Percentiles rank a stretch among this genome's conserved stretches.
These are phyloP conservation scores for Rhopalosiphum nymphaeae DNA, from an alignment of 2,888 invertebrate genomes.

Conservation along the genomic window DNA sequence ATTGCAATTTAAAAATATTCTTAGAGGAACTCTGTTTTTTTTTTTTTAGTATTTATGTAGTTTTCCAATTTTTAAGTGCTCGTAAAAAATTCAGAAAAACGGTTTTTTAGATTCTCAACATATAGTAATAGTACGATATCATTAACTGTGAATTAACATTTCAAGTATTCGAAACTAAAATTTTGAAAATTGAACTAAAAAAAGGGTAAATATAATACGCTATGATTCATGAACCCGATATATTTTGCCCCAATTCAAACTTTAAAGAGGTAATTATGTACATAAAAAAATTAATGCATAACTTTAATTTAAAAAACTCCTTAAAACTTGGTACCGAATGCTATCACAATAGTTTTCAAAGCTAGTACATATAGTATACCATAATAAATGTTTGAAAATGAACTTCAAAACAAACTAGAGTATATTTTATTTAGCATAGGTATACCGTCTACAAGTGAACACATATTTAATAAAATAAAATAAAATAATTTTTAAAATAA, in stretches of 20 bases:
- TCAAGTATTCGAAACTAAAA: not conserved
- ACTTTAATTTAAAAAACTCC: not conserved
- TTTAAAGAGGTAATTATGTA: not conserved
- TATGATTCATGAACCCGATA: not conserved
- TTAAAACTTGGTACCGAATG: not conserved
- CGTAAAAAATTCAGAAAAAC: not conserved
- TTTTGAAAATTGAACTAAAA: not conserved
- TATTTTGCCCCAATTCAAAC: not conserved
- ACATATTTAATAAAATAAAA: not conserved
- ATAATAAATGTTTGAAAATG: not conserved
- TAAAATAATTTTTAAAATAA: not conserved
- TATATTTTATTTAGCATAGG: not conserved
- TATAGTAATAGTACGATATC: not conserved
- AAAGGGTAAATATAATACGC: not conserved
- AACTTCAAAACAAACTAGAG: not conserved
- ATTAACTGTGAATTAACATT: not conserved
- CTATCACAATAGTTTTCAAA: not conserved
- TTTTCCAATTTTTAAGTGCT: conserved; percentile 4
- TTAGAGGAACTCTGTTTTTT: not conserved
- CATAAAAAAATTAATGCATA: not conserved
- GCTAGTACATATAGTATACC: not conserved
- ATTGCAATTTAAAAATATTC: not conserved
- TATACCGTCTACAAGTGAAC: not conserved
- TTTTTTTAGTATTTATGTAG: not conserved
- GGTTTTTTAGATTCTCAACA: not conserved